These are phyloP conservation scores for Cliona cf. orientalis DNA, from an alignment of 37 sponge, comb jelly and placozoan genomes.

Conservation along the genomic window DNA sequence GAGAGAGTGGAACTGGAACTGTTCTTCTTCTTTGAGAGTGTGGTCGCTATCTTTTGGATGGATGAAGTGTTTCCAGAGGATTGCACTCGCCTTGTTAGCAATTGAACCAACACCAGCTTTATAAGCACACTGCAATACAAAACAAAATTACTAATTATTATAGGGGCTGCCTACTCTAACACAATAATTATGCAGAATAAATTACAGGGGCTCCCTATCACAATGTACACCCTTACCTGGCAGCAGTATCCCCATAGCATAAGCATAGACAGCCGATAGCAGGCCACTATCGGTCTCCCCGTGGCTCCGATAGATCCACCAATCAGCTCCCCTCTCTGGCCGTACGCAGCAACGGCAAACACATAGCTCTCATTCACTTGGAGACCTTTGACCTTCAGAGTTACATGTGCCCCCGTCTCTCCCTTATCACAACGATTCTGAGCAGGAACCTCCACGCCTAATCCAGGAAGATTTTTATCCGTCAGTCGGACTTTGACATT, in stretches of 20 bases:
- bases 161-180: neutral
- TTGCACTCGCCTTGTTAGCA: slow-evolving; percentile 47
- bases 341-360: slow-evolving; percentile 90
- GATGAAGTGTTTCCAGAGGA: slow-evolving; percentile 81
- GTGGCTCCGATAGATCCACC: slow-evolving; percentile 79
- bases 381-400: slow-evolving; percentile 62
- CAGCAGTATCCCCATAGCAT: slow-evolving; percentile 63
- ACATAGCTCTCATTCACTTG: slow-evolving; percentile 75
- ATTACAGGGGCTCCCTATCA: neutral
- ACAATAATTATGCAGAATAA: too few relatives aligned
- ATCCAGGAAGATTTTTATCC: slow-evolving; percentile 79
- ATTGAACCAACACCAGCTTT: slow-evolving; percentile 49
- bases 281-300: slow-evolving; percentile 68
- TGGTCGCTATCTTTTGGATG: too few relatives aligned
- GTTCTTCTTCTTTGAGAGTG: neutral
- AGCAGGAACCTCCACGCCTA: slow-evolving; percentile 79
- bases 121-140: slow-evolving; percentile 63
- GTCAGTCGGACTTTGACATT: slow-evolving; percentile 88
- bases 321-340: slow-evolving; percentile 58
- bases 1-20: neutral
- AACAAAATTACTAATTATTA: neutral
- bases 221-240: slow-evolving; percentile 50
- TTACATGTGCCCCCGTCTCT: too few relatives aligned
- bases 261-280: slow-evolving; percentile 51
- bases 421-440: slow-evolving; percentile 31